Percentiles rank a stretch among this genome's conserved stretches.
phyloP scores from a whole-genome alignment of 2,888 invertebrate genomes.

The Diachrysia chrysitis region DNA sequence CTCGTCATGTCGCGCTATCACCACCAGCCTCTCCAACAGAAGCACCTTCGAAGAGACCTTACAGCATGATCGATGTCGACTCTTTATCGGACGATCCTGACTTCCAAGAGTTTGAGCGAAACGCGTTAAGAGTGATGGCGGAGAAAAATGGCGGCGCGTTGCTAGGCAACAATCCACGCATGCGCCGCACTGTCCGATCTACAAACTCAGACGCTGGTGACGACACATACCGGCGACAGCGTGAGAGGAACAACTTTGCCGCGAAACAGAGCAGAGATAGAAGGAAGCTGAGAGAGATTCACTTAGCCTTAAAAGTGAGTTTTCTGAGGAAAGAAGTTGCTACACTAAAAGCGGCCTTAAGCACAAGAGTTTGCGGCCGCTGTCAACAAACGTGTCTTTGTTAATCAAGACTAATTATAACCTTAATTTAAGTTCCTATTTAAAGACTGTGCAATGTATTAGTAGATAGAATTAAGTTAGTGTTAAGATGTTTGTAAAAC shows the following conservation, averaged over 20 bases:
- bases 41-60: slow-evolving; percentile 38
- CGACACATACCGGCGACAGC: slow-evolving; percentile 95
- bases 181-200: slow-evolving; percentile 88
- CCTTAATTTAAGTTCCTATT: slow-evolving; percentile 21
- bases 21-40: slow-evolving; percentile 62
- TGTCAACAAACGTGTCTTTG: slow-evolving; percentile 63
- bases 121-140: slow-evolving; percentile 91
- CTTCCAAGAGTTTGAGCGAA: slow-evolving; percentile 91
- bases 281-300: slow-evolving; percentile 96
- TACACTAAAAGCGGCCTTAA: slow-evolving; percentile 66
- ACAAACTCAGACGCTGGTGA: slow-evolving; percentile 85
- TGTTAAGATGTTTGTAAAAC: slow-evolving; percentile 45
- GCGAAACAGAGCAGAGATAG: slow-evolving; percentile 98
- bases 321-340: slow-evolving; percentile 88
- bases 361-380: slow-evolving; percentile 59
- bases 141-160: slow-evolving; percentile 88
- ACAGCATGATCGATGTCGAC: slow-evolving; percentile 61
- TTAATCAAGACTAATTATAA: slow-evolving; percentile 16
- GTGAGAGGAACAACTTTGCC: slow-evolving; percentile 97
- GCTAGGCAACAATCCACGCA: slow-evolving; percentile 90
- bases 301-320: slow-evolving; percentile 96
- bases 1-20: slow-evolving; percentile 53
- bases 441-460: slow-evolving; percentile 48
- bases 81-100: slow-evolving; percentile 83
- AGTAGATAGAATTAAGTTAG: slow-evolving; percentile 23